A percentile compares a stretch with the other conserved stretches of the same genome.
Conservation (phyloP, 2,797 vertebrate genomes). For the Geotrypetes seraphini region DNA sequence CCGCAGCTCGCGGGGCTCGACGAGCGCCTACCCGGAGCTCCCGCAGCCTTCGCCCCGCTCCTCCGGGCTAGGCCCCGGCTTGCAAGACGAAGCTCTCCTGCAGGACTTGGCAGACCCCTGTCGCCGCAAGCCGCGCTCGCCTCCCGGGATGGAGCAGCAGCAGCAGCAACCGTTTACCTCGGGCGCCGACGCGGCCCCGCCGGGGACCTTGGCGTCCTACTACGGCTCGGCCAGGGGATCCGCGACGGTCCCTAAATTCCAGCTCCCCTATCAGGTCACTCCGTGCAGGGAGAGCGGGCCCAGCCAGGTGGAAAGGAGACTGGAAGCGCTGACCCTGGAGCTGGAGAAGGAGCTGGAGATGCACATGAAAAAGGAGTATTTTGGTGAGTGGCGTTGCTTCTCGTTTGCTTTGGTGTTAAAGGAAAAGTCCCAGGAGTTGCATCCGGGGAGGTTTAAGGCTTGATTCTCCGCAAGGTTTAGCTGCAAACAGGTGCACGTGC, state of each 20-base stretch:
- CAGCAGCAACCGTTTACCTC: constrained; percentile 25
- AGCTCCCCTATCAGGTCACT: constrained; percentile 80
- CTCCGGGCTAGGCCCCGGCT: constrained; percentile 57
- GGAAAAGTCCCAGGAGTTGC: too few relatives aligned
- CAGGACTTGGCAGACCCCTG: constrained; percentile 59
- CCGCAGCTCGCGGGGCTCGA: constrained; percentile 78
- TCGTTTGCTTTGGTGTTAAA: too few relatives aligned
- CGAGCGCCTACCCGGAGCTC: constrained; percentile 78
- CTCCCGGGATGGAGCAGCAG: constrained; percentile 49
- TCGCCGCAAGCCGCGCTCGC: constrained; percentile 47
- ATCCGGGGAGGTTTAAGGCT: too few relatives aligned
- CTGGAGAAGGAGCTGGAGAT: constrained; percentile 92
- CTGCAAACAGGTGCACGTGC: too few relatives aligned
- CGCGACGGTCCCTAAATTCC: constrained; percentile 59
- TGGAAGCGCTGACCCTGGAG: constrained; percentile 88
- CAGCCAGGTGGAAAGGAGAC: constrained; percentile 82
- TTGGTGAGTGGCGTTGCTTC: constrained; percentile 86
- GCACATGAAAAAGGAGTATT: constrained; percentile 94
- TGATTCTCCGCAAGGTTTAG: too few relatives aligned
- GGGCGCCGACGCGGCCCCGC: constrained; percentile 33
- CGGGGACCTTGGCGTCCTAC: constrained; percentile 43
- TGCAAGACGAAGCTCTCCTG: constrained; percentile 60
- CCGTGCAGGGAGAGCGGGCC: constrained; percentile 76
- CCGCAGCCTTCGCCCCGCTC: constrained; percentile 70
- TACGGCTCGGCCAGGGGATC: constrained; percentile 45